Base-by-base conservation (phyloP, 2,113 vertebrate species). In the Leucoraja erinaceus region DNA sequence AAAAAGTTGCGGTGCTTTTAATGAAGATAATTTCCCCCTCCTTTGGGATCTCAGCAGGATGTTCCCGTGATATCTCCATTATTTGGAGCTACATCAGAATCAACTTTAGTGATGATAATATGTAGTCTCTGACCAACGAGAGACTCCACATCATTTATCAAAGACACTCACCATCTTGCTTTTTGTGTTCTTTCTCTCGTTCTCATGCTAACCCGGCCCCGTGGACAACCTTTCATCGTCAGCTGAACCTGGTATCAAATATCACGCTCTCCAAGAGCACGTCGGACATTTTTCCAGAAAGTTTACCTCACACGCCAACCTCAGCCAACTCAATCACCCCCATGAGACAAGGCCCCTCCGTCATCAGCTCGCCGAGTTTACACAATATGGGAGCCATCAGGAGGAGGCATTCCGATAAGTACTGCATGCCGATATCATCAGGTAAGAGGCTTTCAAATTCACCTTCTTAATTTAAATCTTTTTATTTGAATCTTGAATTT, bases 341-440 rank as follows among this genome's bases (percentile, higher is more conserved):
- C 0, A 95, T 99, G 94, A 97, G 98, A 94, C 97, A 98, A 95
- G 98, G 97, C 93, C 98, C 99, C 94, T 99, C 98, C 0, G 98
- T 99, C 96, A 99, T 99, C 95, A 98, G 98, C 96, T 98, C 99
- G 93, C 98, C 99, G 94, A 98, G 98, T 94, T 96, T 99, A 94
- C 98, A 99, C 94, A 96, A 94, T 0, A 97, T 99, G 61, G 99
- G 96, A 18, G 96, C 98, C 25, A 96, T 98, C 95, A 98, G 99
- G 95, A 96, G 99, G 94, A 97, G 99, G 95, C 99, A 98, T 97
- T 98, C 97, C 0, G 99, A 99, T 95, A 99, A 99, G 95, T 99
- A 98, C 97, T 99, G 98, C 97, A 99, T 98, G 95, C 99, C 99
- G 0, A 99, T 99, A 94, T 99, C 99, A 93, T 99, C 98, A 97